These are phyloP conservation scores for Silurus lanzhouensis DNA, from an alignment of 2,797 vertebrate genomes.

Conservation along the genomic window DNA sequence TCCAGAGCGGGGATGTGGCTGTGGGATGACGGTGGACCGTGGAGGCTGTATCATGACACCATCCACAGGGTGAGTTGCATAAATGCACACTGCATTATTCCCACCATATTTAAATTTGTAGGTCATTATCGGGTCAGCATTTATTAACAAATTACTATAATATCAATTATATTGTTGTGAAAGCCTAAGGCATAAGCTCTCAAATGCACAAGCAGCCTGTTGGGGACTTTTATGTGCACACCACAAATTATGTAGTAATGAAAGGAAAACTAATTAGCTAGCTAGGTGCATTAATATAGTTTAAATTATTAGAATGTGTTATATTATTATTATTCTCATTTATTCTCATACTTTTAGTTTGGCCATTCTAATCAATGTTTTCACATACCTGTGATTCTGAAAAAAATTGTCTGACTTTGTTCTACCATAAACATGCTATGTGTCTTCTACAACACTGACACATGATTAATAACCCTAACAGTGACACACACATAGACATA, in stretches of 20 bases:
- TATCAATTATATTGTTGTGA: constrained; percentile 3
- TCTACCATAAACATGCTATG: not conserved
- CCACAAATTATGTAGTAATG: too few species aligned
- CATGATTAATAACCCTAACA: not conserved
- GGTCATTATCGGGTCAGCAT: not conserved
- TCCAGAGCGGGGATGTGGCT: constrained; percentile 88
- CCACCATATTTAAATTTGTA: not conserved
- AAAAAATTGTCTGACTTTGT: not conserved
- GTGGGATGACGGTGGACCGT: constrained; percentile 82
- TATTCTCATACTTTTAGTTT: not conserved
- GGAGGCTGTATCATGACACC: constrained; percentile 99
- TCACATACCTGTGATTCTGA: not conserved
- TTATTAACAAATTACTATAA: not conserved
- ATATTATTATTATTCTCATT: not conserved
- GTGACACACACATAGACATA: not conserved
- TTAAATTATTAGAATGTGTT: not conserved
- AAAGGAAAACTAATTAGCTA: not conserved
- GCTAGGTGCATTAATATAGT: not conserved
- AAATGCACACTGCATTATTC: not conserved
- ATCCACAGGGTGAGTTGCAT: constrained; percentile 88
- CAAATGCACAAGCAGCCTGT: not conserved
- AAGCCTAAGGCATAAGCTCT: not conserved
- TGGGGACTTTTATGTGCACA: too few species aligned
- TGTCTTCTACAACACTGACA: not conserved
- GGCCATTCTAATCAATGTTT: not conserved